A percentile compares a stretch with the other conserved stretches of the same genome.
Evolutionary conservation across 2,113 vertebrate genomes (phyloP).

Genomic region (Dipodomys ordii): DNA sequence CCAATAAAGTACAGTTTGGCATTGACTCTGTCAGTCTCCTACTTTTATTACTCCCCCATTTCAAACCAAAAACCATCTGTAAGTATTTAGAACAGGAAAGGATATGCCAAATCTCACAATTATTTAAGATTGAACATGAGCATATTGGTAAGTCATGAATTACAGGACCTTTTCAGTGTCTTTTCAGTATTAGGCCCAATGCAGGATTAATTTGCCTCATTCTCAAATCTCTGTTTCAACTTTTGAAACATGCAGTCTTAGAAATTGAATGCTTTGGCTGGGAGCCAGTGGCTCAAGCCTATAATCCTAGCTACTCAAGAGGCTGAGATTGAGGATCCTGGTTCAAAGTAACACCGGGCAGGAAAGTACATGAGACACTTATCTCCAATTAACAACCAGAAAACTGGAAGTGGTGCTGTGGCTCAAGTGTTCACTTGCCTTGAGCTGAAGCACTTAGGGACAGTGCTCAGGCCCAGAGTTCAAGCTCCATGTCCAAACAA

Average conservation of each 20-base stretch:
- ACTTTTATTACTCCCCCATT: neutral
- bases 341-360: too few relatives aligned
- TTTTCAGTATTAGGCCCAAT: neutral
- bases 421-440: too few relatives aligned
- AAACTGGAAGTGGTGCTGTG: too few relatives aligned
- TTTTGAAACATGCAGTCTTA: neutral
- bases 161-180: too few relatives aligned
- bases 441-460: too few relatives aligned
- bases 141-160: neutral
- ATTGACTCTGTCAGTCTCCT: neutral
- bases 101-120: neutral
- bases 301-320: too few relatives aligned
- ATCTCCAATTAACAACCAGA: too few relatives aligned
- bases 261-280: neutral
- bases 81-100: neutral
- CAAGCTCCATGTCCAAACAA: too few relatives aligned
- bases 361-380: too few relatives aligned
- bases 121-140: neutral
- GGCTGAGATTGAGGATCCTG: too few relatives aligned
- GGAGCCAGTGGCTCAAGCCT: too few relatives aligned
- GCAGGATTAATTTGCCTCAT: neutral
- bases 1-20: neutral
- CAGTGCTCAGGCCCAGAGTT: too few relatives aligned
- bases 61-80: neutral
- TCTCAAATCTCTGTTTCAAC: constrained; percentile 5